phyloP scores from a whole-genome alignment of 2,797 vertebrate species.

The Enteromius viviparus region DNA sequence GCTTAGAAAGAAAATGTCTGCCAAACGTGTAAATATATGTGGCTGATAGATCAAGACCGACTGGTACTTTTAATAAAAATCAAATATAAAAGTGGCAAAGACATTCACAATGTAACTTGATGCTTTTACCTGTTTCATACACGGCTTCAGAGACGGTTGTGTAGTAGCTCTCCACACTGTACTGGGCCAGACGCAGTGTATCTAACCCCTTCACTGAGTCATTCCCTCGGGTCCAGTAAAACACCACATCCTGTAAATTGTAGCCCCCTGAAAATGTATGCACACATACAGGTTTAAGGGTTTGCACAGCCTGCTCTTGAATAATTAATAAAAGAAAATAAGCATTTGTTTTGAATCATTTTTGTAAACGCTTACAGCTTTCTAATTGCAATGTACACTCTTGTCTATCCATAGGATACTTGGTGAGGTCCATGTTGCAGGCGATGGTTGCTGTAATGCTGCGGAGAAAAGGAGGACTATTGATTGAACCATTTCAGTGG shows the following conservation, averaged over 20 bases:
- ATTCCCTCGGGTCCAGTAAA: slow-evolving; percentile 92
- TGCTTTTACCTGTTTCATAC: slow-evolving; percentile 85
- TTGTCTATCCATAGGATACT: slow-evolving; percentile 93
- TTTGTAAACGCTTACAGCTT: slow-evolving; percentile 82
- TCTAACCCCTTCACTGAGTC: slow-evolving; percentile 89
- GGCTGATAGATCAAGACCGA: not conserved
- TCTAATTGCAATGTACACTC: slow-evolving; percentile 89
- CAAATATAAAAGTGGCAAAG: not conserved
- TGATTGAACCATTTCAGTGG: slow-evolving; percentile 16
- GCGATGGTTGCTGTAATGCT: slow-evolving; percentile 91
- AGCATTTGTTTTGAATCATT: not conserved
- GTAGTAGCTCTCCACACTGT: slow-evolving; percentile 89
- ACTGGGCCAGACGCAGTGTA: slow-evolving; percentile 85
- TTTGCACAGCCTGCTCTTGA: not conserved
- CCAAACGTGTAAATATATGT: not conserved
- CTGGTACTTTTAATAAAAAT: not conserved
- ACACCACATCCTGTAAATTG: slow-evolving; percentile 89
- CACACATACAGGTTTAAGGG: slow-evolving; percentile 6
- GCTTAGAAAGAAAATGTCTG: not conserved
- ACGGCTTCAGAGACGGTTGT: slow-evolving; percentile 87
- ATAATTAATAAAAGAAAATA: slow-evolving; percentile 10
- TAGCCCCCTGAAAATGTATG: slow-evolving; percentile 82
- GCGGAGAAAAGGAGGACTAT: slow-evolving; percentile 40
- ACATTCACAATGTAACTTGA: not conserved
- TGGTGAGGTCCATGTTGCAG: slow-evolving; percentile 92